Base-by-base conservation (phyloP, 2,888 invertebrate species). In the Muscina levida region DNA sequence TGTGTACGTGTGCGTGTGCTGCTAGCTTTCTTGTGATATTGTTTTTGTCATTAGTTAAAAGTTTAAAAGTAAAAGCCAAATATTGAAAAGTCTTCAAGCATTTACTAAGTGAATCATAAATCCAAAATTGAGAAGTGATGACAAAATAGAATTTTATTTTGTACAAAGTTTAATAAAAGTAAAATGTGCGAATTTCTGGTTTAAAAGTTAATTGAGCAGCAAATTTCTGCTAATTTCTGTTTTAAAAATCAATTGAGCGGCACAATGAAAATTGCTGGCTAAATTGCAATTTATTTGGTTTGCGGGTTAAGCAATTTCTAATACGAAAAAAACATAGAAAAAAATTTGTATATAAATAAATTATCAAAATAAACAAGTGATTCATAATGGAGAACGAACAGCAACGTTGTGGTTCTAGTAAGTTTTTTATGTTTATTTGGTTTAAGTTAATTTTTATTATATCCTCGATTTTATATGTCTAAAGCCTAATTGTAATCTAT, bases 51-150 rank as follows among this genome's bases (percentile, higher is more conserved):
- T n/a, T n/a, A n/a, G n/a, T n/a, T n/a, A n/a, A n/a, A n/a, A n/a
- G n/a, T 22, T 53, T 22, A 53, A 53, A 53, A 2, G 3, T 24
- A 53, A 53, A 53, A 2, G 3, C 10, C 22, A 37, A 57, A 74
- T 37, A 53, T 19, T 15, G 10, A 17, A 67, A 65, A 57, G 46
- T 10, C 15, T 44, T 62, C 22, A 72, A 72, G 37, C 31, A 48
- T 39, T 51, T 66, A 1, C 48, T 53, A 62, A 77, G 15, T 72
- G 67, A 46, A 48, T 53, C 48, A 68, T 67, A 59, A 46, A 42
- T 77, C 22, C 48, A 22, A 77, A 66, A 71, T 17, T 67, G 39
- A 66, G 71, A 67, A 68, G 53, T 68, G 39, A 67, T 62, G 24
- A 42, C 22, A 65, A 10, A 15, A 19, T 44, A 62, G 42, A 62